Evolutionary conservation across 2,888 invertebrate genomes (phyloP).

Genomic region (Fragum fragum): DNA sequence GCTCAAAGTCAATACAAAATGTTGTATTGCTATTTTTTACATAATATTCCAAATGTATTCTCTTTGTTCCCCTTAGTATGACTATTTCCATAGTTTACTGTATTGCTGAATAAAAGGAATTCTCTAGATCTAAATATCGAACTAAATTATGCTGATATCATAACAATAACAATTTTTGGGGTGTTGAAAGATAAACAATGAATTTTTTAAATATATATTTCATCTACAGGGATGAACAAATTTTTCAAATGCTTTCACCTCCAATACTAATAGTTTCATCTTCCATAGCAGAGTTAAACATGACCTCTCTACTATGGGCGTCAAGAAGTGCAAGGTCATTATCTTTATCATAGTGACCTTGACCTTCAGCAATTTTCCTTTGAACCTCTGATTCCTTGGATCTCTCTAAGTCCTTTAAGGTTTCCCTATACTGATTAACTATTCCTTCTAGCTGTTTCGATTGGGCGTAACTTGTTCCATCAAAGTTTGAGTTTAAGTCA

Average conservation of each 20-base stretch:
- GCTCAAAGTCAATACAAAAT: too few species aligned
- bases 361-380: background rate
- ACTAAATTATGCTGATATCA: too few species aligned
- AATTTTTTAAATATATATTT: too few species aligned
- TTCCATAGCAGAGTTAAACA: conserved; percentile 20
- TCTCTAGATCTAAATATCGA: too few species aligned
- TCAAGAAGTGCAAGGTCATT: conserved; percentile 37
- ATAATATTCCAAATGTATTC: too few species aligned
- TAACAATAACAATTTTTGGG: too few species aligned
- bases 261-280: conserved; percentile 28
- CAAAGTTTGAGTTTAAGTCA: conserved; percentile 50
- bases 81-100: too few species aligned
- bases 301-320: conserved; percentile 41
- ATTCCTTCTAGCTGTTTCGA: conserved; percentile 60
- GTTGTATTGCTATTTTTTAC: too few species aligned
- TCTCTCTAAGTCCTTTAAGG: background rate
- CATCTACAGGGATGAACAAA: conserved; percentile 5
- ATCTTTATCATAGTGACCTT: conserved; percentile 39
- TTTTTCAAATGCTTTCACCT: conserved; percentile 45
- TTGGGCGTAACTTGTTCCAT: conserved; percentile 41
- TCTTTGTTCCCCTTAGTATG: too few species aligned
- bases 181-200: too few species aligned
- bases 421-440: conserved; percentile 42
- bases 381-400: background rate
- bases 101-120: too few species aligned